phyloP scores from a whole-genome alignment of 2,113 vertebrate species.

The Nerophis lumbriciformis region DNA sequence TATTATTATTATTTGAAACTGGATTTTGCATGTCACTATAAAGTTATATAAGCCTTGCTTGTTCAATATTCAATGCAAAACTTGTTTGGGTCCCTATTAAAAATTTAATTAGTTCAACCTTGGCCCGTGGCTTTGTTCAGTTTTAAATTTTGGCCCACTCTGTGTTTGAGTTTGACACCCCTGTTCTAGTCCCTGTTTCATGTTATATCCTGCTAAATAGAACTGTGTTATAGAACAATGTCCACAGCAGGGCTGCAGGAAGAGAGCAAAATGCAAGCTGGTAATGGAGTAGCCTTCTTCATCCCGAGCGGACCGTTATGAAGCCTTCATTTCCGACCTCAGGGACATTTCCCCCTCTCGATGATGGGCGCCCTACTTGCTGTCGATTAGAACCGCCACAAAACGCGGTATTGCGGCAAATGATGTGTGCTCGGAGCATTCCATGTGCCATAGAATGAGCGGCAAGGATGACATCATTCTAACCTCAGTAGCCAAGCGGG shows the following conservation, averaged over 20 bases:
- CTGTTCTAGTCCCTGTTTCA: slow-evolving; percentile 36
- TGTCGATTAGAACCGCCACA: slow-evolving; percentile 20
- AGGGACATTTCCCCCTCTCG: slow-evolving; percentile 16
- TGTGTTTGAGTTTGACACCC: too few species aligned
- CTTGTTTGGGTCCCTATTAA: too few species aligned
- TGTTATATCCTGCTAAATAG: slow-evolving; percentile 23
- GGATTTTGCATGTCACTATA: too few species aligned
- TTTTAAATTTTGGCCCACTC: too few species aligned
- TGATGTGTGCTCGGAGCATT: neutral
- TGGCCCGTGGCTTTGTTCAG: too few species aligned
- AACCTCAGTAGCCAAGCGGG: slow-evolving; percentile 69
- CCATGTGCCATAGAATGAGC: slow-evolving; percentile 14
- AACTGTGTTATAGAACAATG: slow-evolving; percentile 57
- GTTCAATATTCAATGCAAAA: too few species aligned
- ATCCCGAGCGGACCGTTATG: slow-evolving; percentile 11
- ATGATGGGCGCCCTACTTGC: slow-evolving; percentile 24
- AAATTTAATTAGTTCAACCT: too few species aligned
- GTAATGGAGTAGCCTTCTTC: slow-evolving; percentile 26
- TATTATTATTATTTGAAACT: too few species aligned
- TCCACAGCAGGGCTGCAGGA: slow-evolving; percentile 41
- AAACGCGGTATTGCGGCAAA: neutral
- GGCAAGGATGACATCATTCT: slow-evolving; percentile 64
- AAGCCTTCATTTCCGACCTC: slow-evolving; percentile 34
- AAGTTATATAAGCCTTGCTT: too few species aligned
- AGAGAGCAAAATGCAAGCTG: slow-evolving; percentile 22